Evolutionary conservation across 2,888 invertebrate genomes (phyloP).

Genomic region (Achlya flavicornis): DNA sequence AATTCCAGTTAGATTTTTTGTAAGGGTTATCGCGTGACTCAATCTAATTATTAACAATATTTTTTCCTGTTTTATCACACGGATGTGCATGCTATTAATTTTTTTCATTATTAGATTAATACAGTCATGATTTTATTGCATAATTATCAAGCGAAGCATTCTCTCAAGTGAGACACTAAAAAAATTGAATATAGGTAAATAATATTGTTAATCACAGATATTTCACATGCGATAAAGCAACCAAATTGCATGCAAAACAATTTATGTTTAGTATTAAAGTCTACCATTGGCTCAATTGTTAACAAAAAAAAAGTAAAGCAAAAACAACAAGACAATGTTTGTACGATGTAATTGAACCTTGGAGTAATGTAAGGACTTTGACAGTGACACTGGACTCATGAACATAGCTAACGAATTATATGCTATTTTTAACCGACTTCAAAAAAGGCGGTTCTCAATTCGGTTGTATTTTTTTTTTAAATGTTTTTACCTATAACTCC

Average conservation of each 20-base stretch:
- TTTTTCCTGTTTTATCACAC: too few relatives aligned
- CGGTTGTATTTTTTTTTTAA: too few relatives aligned
- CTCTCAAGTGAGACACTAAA: not conserved
- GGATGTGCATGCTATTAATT: not conserved
- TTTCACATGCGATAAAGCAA: not conserved
- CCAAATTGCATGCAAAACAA: not conserved
- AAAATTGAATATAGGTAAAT: not conserved
- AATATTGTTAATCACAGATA: not conserved
- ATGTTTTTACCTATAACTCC: too few relatives aligned
- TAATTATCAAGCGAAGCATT: not conserved
- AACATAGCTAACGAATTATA: constrained; percentile 34
- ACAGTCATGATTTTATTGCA: not conserved
- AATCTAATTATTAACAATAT: not conserved
- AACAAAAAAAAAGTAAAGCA: not conserved
- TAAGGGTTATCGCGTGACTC: not conserved
- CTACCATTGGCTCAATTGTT: not conserved
- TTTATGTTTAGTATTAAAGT: not conserved
- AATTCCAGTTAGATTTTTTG: not conserved
- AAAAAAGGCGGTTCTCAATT: too few relatives aligned
- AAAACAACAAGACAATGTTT: not conserved
- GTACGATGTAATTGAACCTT: constrained; percentile 33
- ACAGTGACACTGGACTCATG: constrained; percentile 36
- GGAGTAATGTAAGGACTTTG: constrained; percentile 45
- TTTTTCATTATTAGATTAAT: not conserved
- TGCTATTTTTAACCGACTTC: too few relatives aligned